Base-by-base conservation (phyloP, 30 jellyfish, hydroid and myxozoan species). In the Hydractinia symbiolongicarpus region DNA sequence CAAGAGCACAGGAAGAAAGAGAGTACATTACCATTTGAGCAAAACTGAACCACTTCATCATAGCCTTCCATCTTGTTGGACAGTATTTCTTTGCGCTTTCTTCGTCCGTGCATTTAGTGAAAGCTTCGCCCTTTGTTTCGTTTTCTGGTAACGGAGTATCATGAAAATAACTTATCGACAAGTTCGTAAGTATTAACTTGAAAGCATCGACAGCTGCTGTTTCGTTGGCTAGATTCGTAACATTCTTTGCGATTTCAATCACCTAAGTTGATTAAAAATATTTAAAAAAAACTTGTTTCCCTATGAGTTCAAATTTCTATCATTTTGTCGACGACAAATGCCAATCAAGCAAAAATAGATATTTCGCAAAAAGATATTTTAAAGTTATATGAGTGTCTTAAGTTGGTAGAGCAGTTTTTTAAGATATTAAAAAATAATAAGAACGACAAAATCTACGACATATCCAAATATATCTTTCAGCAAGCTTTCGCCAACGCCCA, bases 61-160 rank as follows among this genome's bases (percentile, higher is more conserved):
- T 93, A 10, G 98, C 98, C 52, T 68, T 82, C 98, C 98, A 93
- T 64, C 98, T 66, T 74, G 84, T 88, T 5, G 98, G 98, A 67
- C 98, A 93, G 67, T 86, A 54, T 55, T 72, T 78, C 86, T 93
- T 88, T 21, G 98, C 98, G 17, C 90, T 78, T 79, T 84, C 98
- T 9, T 79, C 84, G 56, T 89, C 17, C 66, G 91, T 88, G 85
- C 98, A 93, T n/a, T 76, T 86, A 61, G 76, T 79, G 67, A 87
- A 93, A 6, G 98, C 98, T 57, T 93, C 98, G 9, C 96, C 96
- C 30, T 75, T 85, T 50, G 96, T 87, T 73, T 93, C 98, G 74
- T 93, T 93, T 54, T 83, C 90, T 5, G 98, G 98, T 8, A 93
- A 55, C 9, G 86, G 89, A 72, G 84, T 78, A n/a, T 80, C 89